Base-by-base conservation (phyloP, 2,113 vertebrate species). In the Sisor rabdophorus region DNA sequence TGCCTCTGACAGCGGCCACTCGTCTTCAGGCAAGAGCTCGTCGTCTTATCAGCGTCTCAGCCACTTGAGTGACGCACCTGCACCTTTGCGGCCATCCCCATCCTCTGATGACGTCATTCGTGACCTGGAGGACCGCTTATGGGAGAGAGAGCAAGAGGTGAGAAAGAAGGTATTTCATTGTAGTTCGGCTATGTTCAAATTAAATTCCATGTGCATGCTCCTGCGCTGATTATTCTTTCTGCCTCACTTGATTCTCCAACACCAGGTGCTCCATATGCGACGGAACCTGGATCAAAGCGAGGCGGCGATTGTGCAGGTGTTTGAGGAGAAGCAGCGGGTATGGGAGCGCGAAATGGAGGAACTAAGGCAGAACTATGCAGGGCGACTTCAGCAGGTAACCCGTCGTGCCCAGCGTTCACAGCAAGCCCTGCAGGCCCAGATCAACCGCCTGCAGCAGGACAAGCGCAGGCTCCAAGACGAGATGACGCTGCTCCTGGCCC, bases 311-410 rank as follows among this genome's bases (percentile, higher is more conserved):
- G 93, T 92, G 75, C 94, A 95, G 83, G 94, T 95, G 70, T 92
- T 95, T 0, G 94, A 95, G 87, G 94, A 95, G 88, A 94, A 95
- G 80, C 94, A 95, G 85, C 93, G 93, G 73, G 93, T 94, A 11
- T 95, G 94, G 94, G 94, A 95, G 76, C 91, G 92, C 0, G 94
- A 95, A 73, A 94, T 95, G 91, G 93, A 95, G 3, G 94, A 95
- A 61, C 79, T 95, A 70, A 87, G 93, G 80, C 94, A 95, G 83
- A 94, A 94, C 81, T 95, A 94, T 0, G 93, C 93, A 11, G 93
- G 93, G 17, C 93, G 94, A 65, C 83, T 95, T 81, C 94, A 95
- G 84, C 94, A 95, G 88, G 93, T 95, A 83, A 93, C 93, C 54
- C 93, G 93, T 71, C 93, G 93, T 0, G 93, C 94, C 0, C 94